These are phyloP conservation scores for Macroramphosus scolopax DNA, from an alignment of 2,797 vertebrate species.

Conservation along the genomic window DNA sequence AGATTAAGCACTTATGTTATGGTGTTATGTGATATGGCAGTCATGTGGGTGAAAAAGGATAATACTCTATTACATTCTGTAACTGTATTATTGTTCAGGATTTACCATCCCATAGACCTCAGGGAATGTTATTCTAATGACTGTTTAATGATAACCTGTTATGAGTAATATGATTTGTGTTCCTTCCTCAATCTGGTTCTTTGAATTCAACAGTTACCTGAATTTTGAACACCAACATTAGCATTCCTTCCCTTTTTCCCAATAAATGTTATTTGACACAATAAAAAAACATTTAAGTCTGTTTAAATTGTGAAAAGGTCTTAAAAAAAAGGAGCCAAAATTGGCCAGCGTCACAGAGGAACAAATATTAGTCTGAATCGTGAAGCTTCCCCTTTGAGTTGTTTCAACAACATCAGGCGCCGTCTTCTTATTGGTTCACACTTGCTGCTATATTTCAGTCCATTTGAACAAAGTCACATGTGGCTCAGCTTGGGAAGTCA, in stretches of 20 bases:
- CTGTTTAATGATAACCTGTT: constrained; percentile 1
- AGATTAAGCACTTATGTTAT: too few relatives aligned
- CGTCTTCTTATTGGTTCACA: constrained; percentile 2
- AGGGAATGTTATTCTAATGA: constrained; percentile 23
- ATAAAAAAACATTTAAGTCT: too few relatives aligned
- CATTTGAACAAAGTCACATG: constrained; percentile 34
- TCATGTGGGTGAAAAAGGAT: constrained; percentile 2
- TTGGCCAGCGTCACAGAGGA: constrained; percentile 11
- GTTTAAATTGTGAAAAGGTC: constrained; percentile 31
- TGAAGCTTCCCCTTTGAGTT: too few relatives aligned
- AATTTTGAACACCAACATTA: constrained; percentile 9
- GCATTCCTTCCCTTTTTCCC: too few relatives aligned
- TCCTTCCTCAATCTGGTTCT: background rate
- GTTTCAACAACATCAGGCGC: background rate
- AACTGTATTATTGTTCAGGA: constrained; percentile 11
- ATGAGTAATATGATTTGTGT: background rate
- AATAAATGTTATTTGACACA: constrained; percentile 25
- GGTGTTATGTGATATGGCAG: too few relatives aligned
- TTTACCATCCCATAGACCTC: constrained; percentile 28
- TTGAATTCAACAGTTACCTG: constrained; percentile 4
- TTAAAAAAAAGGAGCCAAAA: constrained; percentile 34
- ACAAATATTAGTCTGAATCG: too few relatives aligned
- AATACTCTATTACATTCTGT: constrained; percentile 1
- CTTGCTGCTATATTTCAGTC: background rate
- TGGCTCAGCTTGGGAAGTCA: constrained; percentile 87